Conservation (phyloP, 2,888 invertebrate species). For the Camptogramma bilineatum region DNA sequence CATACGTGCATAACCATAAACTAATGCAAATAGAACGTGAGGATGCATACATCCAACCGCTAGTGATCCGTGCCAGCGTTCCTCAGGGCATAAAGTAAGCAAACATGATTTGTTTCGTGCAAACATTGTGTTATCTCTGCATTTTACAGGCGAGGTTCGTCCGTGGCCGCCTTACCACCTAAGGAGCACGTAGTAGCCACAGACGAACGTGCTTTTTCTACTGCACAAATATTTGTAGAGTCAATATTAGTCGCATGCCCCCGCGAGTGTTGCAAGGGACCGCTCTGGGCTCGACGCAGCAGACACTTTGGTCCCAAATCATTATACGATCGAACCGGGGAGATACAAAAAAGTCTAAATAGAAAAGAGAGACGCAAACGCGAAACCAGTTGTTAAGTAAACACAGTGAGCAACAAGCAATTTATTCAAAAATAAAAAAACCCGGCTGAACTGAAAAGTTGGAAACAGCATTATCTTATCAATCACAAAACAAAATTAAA, state of each 20-base stretch:
- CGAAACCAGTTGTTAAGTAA: conserved; percentile 42
- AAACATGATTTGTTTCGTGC: conserved; percentile 78
- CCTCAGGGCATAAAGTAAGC: conserved; percentile 70
- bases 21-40: conserved; percentile 77
- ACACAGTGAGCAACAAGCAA: conserved; percentile 41
- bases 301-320: conserved; percentile 35
- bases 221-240: conserved; percentile 75
- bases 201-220: conserved; percentile 71
- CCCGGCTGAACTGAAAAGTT: too few species aligned
- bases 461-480: too few species aligned
- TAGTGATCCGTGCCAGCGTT: conserved; percentile 68
- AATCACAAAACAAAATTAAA: too few species aligned
- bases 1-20: conserved; percentile 56
- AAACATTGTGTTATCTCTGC: conserved; percentile 74
- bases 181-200: conserved; percentile 62
- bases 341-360: conserved; percentile 7
- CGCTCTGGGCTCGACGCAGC: conserved; percentile 32
- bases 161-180: conserved; percentile 64
- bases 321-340: conserved; percentile 12
- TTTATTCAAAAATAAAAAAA: too few species aligned
- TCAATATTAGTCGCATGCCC: conserved; percentile 78
- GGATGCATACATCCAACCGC: conserved; percentile 64
- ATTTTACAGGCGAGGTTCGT: conserved; percentile 65
- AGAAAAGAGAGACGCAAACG: conserved; percentile 36
- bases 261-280: conserved; percentile 66